Evolutionary conservation across 1,140 invertebrate species (phyloP).

Genomic region (Acromyrmex heyeri): DNA sequence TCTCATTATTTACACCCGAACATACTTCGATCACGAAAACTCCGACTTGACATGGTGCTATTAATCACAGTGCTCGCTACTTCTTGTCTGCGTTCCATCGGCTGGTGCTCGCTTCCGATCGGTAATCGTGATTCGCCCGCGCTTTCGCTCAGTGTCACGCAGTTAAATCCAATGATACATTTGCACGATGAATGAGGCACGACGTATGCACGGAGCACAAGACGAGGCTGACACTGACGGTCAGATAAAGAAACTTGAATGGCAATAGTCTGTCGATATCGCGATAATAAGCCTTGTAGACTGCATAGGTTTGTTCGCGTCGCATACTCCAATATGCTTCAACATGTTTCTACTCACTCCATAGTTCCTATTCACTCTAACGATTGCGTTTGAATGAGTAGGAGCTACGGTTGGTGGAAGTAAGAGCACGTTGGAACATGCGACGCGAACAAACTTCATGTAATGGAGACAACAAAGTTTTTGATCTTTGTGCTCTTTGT

Average conservation of each 20-base stretch:
- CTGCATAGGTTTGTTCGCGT: background rate
- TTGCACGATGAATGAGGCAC: conserved; percentile 26
- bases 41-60: conserved; percentile 44
- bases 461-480: conserved; percentile 26
- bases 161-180: conserved; percentile 56
- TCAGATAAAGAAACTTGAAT: conserved; percentile 10
- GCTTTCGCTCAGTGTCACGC: conserved; percentile 49
- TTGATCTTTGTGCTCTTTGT: conserved; percentile 30
- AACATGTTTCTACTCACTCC: too few species aligned
- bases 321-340: too few species aligned
- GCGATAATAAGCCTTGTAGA: conserved; percentile 49
- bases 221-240: conserved; percentile 9
- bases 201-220: conserved; percentile 34
- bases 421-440: too few species aligned
- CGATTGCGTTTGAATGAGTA: too few species aligned
- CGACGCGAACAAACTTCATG: background rate
- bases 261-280: conserved; percentile 50
- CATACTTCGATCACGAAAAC: conserved; percentile 58
- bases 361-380: too few species aligned
- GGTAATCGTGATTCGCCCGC: conserved; percentile 56
- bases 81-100: conserved; percentile 56
- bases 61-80: conserved; percentile 47
- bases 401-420: too few species aligned
- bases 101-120: conserved; percentile 47
- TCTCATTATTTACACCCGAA: conserved; percentile 53